phyloP scores from a whole-genome alignment of 2,113 vertebrate genomes.

The Diadophis punctatus region DNA sequence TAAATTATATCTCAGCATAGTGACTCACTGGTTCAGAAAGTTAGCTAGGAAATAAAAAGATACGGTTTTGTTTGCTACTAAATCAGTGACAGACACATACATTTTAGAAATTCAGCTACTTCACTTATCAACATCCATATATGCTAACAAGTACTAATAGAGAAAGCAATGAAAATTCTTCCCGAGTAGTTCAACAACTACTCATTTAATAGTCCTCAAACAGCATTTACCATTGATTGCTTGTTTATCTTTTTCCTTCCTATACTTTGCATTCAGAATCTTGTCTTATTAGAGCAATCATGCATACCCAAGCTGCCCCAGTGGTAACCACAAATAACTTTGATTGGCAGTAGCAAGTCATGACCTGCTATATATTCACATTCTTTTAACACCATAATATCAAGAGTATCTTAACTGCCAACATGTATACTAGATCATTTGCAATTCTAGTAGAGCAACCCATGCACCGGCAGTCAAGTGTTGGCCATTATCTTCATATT shows the following conservation, averaged over 20 bases:
- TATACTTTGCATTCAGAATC: not conserved
- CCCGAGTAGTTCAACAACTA: not conserved
- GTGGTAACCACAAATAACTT: conserved; percentile 27
- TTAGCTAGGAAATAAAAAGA: not conserved
- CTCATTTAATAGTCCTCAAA: conserved; percentile 5
- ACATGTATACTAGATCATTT: conserved; percentile 37
- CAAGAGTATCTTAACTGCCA: conserved; percentile 16
- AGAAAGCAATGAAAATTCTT: conserved; percentile 16
- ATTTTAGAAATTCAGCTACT: not conserved
- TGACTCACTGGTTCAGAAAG: not conserved
- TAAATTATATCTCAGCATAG: not conserved
- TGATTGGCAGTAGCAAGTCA: conserved; percentile 24
- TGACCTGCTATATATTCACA: not conserved
- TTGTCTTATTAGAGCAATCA: conserved; percentile 15
- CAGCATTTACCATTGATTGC: not conserved
- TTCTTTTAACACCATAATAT: conserved; percentile 37
- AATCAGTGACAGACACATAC: not conserved
- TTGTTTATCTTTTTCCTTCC: not conserved
- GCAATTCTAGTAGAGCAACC: conserved; percentile 41
- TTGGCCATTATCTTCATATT: conserved; percentile 43
- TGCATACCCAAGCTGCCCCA: not conserved
- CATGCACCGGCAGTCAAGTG: conserved; percentile 40
- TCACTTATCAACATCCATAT: conserved; percentile 1
- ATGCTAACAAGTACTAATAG: not conserved
- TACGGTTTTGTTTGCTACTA: not conserved